phyloP scores from a whole-genome alignment of 1,140 invertebrate species.

The Drosophila mojavensis region DNA sequence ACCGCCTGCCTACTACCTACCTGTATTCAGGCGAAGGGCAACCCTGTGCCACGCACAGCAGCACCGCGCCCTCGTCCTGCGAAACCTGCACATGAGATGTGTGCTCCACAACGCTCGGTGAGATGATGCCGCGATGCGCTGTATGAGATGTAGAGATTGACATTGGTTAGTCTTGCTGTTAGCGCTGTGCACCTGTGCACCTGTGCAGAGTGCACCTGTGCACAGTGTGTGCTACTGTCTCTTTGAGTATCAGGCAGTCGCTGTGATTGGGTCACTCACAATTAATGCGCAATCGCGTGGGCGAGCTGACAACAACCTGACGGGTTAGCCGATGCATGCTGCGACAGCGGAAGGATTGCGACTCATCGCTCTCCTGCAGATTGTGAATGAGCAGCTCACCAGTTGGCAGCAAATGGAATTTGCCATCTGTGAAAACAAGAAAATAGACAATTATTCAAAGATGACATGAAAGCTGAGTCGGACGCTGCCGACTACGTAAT shows the following conservation, averaged over 20 bases:
- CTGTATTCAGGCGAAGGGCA: constrained; percentile 90
- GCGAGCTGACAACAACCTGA: constrained; percentile 89
- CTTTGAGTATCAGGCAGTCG: constrained; percentile 22
- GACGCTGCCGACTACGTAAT: no score
- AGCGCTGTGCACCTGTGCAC: constrained; percentile 9
- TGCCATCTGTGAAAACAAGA: constrained; percentile 87
- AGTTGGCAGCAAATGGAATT: constrained; percentile 91
- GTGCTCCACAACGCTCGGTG: constrained; percentile 89
- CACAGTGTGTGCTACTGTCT: constrained; percentile 21
- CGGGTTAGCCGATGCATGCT: constrained; percentile 91
- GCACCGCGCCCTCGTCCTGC: constrained; percentile 90
- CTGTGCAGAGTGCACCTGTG: background rate
- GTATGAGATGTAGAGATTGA: constrained; percentile 56
- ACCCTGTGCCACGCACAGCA: constrained; percentile 90
- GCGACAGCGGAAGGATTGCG: constrained; percentile 90
- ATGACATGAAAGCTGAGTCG: background rate
- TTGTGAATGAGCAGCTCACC: constrained; percentile 92
- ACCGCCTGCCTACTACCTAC: constrained; percentile 79
- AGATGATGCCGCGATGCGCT: constrained; percentile 88
- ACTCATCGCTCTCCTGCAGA: constrained; percentile 90
- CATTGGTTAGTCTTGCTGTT: constrained; percentile 55
- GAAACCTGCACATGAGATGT: constrained; percentile 88
- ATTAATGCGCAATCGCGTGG: constrained; percentile 89
- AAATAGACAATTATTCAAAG: background rate
- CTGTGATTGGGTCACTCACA: constrained; percentile 85